Base-by-base conservation (phyloP, 2,797 vertebrate genomes). In the Coracias cyanogaster region DNA sequence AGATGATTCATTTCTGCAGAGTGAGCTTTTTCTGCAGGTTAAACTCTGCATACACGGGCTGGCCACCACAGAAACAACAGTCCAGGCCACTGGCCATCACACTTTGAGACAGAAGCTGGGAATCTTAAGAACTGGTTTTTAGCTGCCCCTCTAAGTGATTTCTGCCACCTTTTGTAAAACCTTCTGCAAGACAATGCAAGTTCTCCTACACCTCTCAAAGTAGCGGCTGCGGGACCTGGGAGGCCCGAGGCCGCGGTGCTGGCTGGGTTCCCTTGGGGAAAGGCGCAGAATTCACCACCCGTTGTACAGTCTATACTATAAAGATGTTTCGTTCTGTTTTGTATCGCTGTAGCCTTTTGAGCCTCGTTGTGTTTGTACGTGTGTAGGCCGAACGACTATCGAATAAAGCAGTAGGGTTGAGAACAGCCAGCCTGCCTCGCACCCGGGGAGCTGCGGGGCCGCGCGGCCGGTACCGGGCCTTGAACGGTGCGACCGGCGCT, bases 271-370 rank as follows among this genome's bases (percentile, higher is more conserved):
- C 1, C 48, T 16, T 4, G 16, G 45, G 46, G 64, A 70, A 66
- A 55, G 70, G 45, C 58, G 43, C 41, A 35, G 49, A 46, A 55
- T 43, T 82, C 67, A 71, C 69, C 83, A 31, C 89, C 83, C 61
- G 39, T 93, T 98, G 98, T 98, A 98, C 97, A 98, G 97, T 97
- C 95, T 89, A 28, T 97, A 88, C 96, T 97, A 96, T 96, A 90
- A 90, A 94, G 74, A 86, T 82, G 62, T 66, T 76, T 29, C 7
- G 21, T 86, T 86, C 83, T 69, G 89, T 92, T 95, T 93, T 92
- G 80, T 96, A 96, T 96, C 74, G 94, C 96, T 92, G 96, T 97
- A 97, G 96, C 84, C 78, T 91, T 96, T 97, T 73, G 96, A 92
- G 89, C 96, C 51, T 46, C 58, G 77, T 93, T 97, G 96, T 97